Evolutionary conservation across 2,113 vertebrate genomes (phyloP).

Genomic region (Sorex araneus): DNA sequence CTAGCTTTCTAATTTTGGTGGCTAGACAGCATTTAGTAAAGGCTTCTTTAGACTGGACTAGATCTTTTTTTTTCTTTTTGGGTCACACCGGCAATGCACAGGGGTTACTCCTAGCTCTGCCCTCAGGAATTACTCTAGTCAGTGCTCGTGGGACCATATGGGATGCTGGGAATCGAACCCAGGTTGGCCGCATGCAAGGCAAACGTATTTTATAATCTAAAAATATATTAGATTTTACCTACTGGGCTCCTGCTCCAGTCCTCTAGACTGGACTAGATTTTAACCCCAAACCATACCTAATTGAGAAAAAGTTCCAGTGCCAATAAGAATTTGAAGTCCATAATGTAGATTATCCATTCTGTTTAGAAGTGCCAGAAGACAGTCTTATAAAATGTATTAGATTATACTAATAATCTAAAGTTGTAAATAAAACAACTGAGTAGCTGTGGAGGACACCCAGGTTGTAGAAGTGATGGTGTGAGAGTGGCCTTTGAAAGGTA

Average conservation of each 20-base stretch:
- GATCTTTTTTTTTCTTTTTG: background rate
- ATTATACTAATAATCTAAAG: background rate
- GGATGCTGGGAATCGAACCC: no score
- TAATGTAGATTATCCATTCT: slow-evolving; percentile 46
- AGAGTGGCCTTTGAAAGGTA: slow-evolving; percentile 20
- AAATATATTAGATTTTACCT: no score
- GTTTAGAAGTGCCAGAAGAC: slow-evolving; percentile 48
- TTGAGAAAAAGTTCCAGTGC: slow-evolving; percentile 51
- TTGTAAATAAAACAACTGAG: background rate
- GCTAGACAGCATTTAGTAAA: background rate
- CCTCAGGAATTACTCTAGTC: no score
- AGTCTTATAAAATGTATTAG: slow-evolving; percentile 34
- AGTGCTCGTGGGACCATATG: no score
- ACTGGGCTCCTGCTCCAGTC: no score
- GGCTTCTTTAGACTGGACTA: background rate
- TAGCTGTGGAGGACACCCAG: background rate
- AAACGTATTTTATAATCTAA: no score
- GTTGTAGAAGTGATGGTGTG: slow-evolving; percentile 17
- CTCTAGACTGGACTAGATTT: slow-evolving; percentile 12
- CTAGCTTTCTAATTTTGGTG: slow-evolving; percentile 15
- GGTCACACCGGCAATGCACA: background rate
- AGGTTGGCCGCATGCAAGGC: no score
- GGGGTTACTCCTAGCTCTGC: no score
- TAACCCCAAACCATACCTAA: slow-evolving; percentile 33
- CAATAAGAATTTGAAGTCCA: slow-evolving; percentile 53